Base-by-base conservation (phyloP, 2,888 invertebrate species). In the Drosophila paranaensis region DNA sequence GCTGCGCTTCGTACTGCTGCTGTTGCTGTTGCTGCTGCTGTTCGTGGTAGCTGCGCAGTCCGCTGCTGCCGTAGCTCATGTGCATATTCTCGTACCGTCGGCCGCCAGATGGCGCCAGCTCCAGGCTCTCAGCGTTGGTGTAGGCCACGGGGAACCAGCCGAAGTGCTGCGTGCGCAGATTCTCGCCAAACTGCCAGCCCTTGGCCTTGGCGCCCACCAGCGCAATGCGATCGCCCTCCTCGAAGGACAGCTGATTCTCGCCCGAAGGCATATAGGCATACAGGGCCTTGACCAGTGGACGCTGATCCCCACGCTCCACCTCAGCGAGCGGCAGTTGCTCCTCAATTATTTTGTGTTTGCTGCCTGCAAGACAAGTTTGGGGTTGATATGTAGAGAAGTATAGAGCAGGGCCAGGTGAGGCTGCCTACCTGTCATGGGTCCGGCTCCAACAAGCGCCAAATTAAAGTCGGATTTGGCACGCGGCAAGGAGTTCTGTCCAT, bases 171-270 rank as follows among this genome's bases (percentile, higher is more conserved):
- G 97, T 97, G 63, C 97, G 95, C 81, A 97, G 93, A 93, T 98
- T 98, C 92, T 98, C 98, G n/a, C 98, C 98, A 90, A 98, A 98
- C 93, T 98, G 98, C 98, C 98, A 98, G 30, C 98, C 98, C 92
- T 98, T 98, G 81, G 97, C 97, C 81, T 97, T 95, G 88, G 97
- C 97, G 27, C 98, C 98, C 85, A 98, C 96, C 76, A 98, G 93
- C 9, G 97, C 96, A 63, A 98, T 96, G 69, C 97, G 94, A 93
- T 98, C 98, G 73, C 97, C 97, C 93, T 98, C 97, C 74, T 96
- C 95, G 93, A 98, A 98, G 91, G 96, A 97, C 71, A 98, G 94
- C 93, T 98, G 98, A 93, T 97, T 98, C 91, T 98, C 98, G 8
- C 97, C 97, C 93, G 94, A 95, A 40, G 97, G 97, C 70, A 97